Base-by-base conservation (phyloP, 1,140 invertebrate species). In the Trichogramma pretiosum region DNA sequence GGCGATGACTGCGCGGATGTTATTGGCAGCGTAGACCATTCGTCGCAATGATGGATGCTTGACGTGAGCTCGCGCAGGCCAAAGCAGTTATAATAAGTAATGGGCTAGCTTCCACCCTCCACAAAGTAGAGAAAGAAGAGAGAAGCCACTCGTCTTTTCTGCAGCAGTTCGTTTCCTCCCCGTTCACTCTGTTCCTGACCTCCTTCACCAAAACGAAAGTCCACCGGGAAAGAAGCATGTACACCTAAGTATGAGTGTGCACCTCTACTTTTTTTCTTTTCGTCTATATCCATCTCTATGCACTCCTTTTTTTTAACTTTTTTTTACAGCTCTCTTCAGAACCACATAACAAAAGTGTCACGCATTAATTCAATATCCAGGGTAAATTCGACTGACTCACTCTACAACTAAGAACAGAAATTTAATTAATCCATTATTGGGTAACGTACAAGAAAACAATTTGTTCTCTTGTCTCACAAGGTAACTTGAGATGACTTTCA, bases 1-100 rank as follows among this genome's bases (percentile, higher is more conserved):
- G 66, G 62, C 67, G 66, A 71, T 69, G 68, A 68, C 64, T 63
- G 64, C n/a, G n/a, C 66, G 67, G 66, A 70, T 68, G 68, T 70
- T 71, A 71, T 71, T 71, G 68, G 66, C 67, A 71, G 66, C 55
- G 63, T 58, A 58, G 65, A n/a, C 67, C 66, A 71, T 71, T 71
- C 65, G 66, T 70, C 64, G 64, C 62, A 59, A 71, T 71, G 68
- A 71, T 70, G 65, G 66, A 71, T 70, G 67, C 61, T 49, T 71
- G 68, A 70, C 66, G 61, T 63, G 64, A 65, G 59, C 53, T 64
- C 55, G 64, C 59, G 55, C 53, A n/a, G n/a, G 57, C 51, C 58
- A 51, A 64, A 61, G 67, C 67, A 70, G 67, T 70, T 70, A 70
- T 70, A 69, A 72, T 70, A 69, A 70, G 67, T 70, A 70, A 66